A percentile compares a stretch with the other conserved stretches of the same genome.
Conservation (phyloP, 2,888 invertebrate genomes). For the Cheilosia urbana region DNA sequence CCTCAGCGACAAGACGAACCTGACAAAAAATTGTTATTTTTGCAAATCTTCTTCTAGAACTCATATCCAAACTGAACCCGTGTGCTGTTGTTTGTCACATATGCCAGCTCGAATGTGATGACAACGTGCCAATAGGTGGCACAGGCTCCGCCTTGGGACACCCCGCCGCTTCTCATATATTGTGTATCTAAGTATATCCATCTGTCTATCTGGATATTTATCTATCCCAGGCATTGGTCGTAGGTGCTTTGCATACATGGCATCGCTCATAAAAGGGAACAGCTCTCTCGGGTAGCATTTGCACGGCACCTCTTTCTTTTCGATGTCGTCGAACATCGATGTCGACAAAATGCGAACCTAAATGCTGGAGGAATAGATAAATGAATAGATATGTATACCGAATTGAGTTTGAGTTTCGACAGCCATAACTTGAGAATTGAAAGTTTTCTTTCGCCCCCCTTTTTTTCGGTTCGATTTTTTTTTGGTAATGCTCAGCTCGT, state of each 20-base stretch:
- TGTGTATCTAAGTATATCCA: constrained; percentile 19
- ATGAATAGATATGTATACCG: constrained; percentile 61
- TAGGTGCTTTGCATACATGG: constrained; percentile 74
- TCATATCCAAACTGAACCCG: constrained; percentile 42
- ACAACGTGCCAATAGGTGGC: constrained; percentile 73
- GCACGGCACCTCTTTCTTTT: constrained; percentile 60
- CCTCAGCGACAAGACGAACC: neutral
- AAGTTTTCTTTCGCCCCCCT: constrained; percentile 40
- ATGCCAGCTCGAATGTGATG: constrained; percentile 68
- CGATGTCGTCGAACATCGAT: constrained; percentile 23
- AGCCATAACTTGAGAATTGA: constrained; percentile 74
- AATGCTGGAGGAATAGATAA: constrained; percentile 73
- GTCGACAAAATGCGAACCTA: constrained; percentile 61
- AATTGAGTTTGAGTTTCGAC: constrained; percentile 74
- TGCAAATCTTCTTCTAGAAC: constrained; percentile 60
- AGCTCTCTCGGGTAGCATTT: constrained; percentile 71
- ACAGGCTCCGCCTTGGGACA: constrained; percentile 2
- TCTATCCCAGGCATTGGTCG: constrained; percentile 57
- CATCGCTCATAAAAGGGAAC: constrained; percentile 72
- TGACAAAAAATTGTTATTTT: constrained; percentile 57
- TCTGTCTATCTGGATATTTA: constrained; percentile 70
- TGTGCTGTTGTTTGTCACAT: constrained; percentile 68
- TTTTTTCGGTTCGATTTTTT: constrained; percentile 18
- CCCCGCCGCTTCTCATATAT: neutral
- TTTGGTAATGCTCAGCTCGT: constrained; percentile 35